Evolutionary conservation across 1,140 invertebrate species (phyloP).

Genomic region (Ganaspis sp.): DNA sequence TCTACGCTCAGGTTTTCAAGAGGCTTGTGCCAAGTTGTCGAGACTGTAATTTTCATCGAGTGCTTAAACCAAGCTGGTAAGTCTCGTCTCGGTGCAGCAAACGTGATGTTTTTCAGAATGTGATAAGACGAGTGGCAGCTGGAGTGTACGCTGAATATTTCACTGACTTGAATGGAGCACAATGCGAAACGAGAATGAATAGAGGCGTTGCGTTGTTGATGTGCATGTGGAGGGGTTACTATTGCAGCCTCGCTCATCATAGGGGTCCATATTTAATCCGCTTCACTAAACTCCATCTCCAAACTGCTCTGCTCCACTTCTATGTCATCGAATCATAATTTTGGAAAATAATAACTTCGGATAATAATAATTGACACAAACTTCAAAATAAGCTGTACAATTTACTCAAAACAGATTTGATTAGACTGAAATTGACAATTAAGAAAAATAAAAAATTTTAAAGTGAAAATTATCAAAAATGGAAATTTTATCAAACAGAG

Average conservation of each 20-base stretch:
- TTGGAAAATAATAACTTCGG: not conserved
- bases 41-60: conserved; percentile 20
- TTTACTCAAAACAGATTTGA: too few species aligned
- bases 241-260: conserved; percentile 38
- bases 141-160: conserved; percentile 69
- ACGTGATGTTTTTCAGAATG: conserved; percentile 59
- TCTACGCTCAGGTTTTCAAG: not conserved
- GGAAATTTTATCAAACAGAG: too few species aligned
- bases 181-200: conserved; percentile 47
- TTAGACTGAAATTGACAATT: too few species aligned
- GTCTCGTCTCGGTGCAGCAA: conserved; percentile 34
- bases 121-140: conserved; percentile 66
- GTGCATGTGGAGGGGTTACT: conserved; percentile 37
- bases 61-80: conserved; percentile 36
- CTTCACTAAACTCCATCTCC: conserved; percentile 30
- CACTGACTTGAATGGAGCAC: conserved; percentile 53
- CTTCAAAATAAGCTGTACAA: too few species aligned
- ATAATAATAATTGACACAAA: too few species aligned
- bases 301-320: not conserved
- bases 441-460: too few species aligned
- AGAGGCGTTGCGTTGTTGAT: conserved; percentile 42
- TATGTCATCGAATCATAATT: not conserved
- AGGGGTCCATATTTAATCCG: conserved; percentile 67
- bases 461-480: too few species aligned
- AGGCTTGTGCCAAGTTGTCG: conserved; percentile 14